Conservation (phyloP, 2,888 invertebrate species). For the Nudaria mundana region DNA sequence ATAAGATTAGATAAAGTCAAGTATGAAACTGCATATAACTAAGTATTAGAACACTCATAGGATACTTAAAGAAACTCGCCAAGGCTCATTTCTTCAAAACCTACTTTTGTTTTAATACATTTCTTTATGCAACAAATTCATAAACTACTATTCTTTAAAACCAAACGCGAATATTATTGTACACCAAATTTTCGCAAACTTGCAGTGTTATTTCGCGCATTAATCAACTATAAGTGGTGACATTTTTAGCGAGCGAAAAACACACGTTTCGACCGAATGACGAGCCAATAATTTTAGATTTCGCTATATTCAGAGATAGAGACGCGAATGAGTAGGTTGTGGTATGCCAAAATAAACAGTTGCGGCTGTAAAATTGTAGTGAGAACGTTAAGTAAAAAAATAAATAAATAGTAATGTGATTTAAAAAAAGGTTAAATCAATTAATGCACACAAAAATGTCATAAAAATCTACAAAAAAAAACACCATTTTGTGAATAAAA, state of each 20-base stretch:
- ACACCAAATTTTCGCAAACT: constrained; percentile 32
- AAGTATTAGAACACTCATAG: too few species aligned
- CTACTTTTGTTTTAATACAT: too few species aligned
- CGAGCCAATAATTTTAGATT: constrained; percentile 43
- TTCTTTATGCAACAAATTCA: too few species aligned
- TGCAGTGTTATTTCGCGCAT: constrained; percentile 44
- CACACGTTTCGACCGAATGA: constrained; percentile 43
- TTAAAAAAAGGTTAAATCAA: neutral
- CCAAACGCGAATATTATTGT: neutral
- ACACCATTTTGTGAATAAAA: constrained; percentile 44
- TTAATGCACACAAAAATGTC: neutral
- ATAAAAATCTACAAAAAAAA: neutral
- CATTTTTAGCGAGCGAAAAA: constrained; percentile 55
- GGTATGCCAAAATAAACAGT: constrained; percentile 34
- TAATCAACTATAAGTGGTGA: constrained; percentile 56
- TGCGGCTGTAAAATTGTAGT: constrained; percentile 21
- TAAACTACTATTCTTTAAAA: too few species aligned
- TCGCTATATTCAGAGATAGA: constrained; percentile 26
- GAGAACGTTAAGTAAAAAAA: constrained; percentile 5
- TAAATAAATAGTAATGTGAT: neutral
- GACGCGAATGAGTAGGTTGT: constrained; percentile 19
- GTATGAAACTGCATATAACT: too few species aligned
- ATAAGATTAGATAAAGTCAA: too few species aligned
- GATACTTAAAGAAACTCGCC: too few species aligned
- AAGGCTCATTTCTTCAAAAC: too few species aligned